Evolutionary conservation across 2,113 vertebrate species (phyloP), one percentile per base, ranked within the genome.

Genomic region (Epinephelus fuscoguttatus): DNA sequence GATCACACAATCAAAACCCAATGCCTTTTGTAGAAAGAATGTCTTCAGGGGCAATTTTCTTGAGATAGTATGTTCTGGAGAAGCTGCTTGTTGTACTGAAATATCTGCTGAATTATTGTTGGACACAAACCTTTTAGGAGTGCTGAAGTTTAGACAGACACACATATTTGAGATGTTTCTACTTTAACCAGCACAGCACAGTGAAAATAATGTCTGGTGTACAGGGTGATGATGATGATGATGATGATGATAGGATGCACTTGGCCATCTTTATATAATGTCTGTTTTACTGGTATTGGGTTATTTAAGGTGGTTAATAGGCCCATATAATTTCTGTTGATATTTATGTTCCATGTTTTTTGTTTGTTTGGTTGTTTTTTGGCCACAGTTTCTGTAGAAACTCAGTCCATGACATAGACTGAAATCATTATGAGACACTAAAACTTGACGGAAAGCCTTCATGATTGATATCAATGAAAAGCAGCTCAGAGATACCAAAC

Each of bases 241-340:
- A 55, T 56, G 74, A 61, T 63, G 42, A 69, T 70, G 80, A 68
- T 25, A 40, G 50, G 84, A 75, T 82, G 84, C 82, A 87, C 84
- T 87, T 79, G 63, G 64, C 2, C 47, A 14, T 83, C 50, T 84
- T 76, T 49, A 30, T 25, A 49, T 57, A 40, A 56, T 75, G 52
- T 74, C 40, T 71, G 59, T 55, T 19, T n/a, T 27, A 52, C 21
- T 69, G 69, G 15, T 59, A 3, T 27, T 33, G 13, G 52, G 45
- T 3, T 75, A 25, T 72, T 27, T 64, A 25, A 55, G 37, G 23
- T 42, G 21, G 45, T 45, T 7, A 19, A 14, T 19, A 37, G 33
- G 33, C 33, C 33, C 33, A 9, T 1, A 17, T 56, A 0, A 1
- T 49, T 53, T 3, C 12, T 72, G 19, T 7, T 23, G 50, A 21